Conservation (phyloP, 2,797 vertebrate genomes). For the Falco naumanni region DNA sequence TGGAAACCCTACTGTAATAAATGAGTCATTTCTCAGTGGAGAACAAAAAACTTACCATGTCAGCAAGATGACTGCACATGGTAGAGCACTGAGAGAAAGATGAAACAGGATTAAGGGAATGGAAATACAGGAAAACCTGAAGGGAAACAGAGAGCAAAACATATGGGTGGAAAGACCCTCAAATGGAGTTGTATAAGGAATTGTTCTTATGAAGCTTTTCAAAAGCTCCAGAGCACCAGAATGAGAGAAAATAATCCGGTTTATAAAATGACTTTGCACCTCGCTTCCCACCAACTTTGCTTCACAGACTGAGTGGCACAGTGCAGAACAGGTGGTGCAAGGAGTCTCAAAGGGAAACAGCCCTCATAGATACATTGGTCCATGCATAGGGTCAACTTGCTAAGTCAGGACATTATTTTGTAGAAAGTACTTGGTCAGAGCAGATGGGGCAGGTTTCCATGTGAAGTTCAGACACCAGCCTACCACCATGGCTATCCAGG, state of each 20-base stretch:
- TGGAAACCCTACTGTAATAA: slow-evolving; percentile 65
- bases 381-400: background rate
- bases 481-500: background rate
- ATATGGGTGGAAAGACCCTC: background rate
- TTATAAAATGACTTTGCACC: background rate
- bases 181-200: background rate
- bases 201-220: background rate
- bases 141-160: background rate
- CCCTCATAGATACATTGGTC: background rate
- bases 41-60: slow-evolving; percentile 48
- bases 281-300: background rate
- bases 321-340: background rate
- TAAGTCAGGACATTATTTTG: background rate
- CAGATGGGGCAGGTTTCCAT: background rate
- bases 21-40: slow-evolving; percentile 67
- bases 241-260: background rate
- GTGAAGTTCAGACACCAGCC: background rate
- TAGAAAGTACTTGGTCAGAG: background rate
- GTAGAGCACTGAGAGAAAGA: slow-evolving; percentile 28
- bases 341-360: background rate
- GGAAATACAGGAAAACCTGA: slow-evolving; percentile 32
- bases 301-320: background rate
- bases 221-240: background rate
- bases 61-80: slow-evolving; percentile 42
- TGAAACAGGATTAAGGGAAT: background rate